These are phyloP conservation scores for Nomada goodeniana DNA, from an alignment of 2,888 invertebrate species.

Conservation along the genomic window DNA sequence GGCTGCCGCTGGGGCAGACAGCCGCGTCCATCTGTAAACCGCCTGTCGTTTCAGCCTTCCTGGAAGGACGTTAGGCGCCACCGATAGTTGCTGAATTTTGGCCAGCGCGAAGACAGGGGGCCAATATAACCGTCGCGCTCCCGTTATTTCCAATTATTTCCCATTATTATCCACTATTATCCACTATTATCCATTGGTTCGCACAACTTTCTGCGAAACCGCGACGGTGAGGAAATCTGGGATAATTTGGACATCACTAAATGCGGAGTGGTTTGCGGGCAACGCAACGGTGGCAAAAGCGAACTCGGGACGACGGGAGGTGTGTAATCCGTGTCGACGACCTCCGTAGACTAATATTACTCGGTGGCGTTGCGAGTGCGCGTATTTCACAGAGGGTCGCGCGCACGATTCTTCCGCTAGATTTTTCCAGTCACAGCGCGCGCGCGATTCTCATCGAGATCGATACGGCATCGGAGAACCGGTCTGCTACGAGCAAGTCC, in stretches of 20 bases:
- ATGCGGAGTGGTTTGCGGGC: conserved; percentile 17
- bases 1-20: conserved; percentile 13
- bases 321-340: conserved; percentile 57
- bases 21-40: not conserved
- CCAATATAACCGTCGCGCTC: too few relatives aligned
- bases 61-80: not conserved
- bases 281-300: conserved; percentile 45
- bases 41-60: not conserved
- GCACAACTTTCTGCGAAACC: not conserved
- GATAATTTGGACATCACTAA: conserved; percentile 45
- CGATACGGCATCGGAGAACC: too few relatives aligned
- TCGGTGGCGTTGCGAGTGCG: conserved; percentile 21
- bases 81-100: not conserved
- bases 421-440: too few relatives aligned
- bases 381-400: conserved; percentile 18
- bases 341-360: conserved; percentile 57
- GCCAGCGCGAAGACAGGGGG: not conserved
- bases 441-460: too few relatives aligned
- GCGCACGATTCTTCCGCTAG: not conserved
- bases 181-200: not conserved
- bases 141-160: too few relatives aligned
- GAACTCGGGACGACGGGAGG: conserved; percentile 17
- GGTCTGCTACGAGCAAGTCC: not conserved
- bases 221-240: not conserved
- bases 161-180: too few relatives aligned